Base-by-base conservation (phyloP, 2,888 invertebrate genomes). In the Trachelus troglodyta region DNA sequence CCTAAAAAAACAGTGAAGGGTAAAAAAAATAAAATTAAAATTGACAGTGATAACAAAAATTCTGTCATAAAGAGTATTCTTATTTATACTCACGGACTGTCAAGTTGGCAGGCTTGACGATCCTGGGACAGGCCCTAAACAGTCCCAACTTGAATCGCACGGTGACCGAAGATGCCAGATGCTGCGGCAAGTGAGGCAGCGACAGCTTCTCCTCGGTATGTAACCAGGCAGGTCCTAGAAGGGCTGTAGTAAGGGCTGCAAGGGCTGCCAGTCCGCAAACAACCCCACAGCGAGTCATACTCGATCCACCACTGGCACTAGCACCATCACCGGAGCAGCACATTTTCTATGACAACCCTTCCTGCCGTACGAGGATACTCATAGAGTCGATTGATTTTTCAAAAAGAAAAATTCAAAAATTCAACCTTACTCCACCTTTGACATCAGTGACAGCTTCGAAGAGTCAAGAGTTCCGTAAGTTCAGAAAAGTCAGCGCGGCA, bases 211-310 rank as follows among this genome's bases (percentile, higher is more conserved):
- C 91, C 79, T 91, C 91, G 71, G 91, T 91, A 80, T 90, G 90
- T 69, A 91, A 88, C 91, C 91, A 91, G 33, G 90, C 90, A 15
- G 91, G 91, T n/a, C 91, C 91, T 71, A 91, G 81, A 69, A 91
- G 86, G 1, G 91, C 91, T 15, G 90, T 89, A 77, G 89, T 86
- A 31, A 91, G 87, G 31, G 91, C 91, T 0, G 89, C 90, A 23
- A 91, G 86, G 1, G 91, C 91, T 33, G 91, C 91, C 79, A 91
- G 85, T 74, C 91, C 91, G 77, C 91, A 91, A 74, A 91, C 84
- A 69, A 91, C 86, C 73, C 91, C 91, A 79, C 91, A 91, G 79
- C 91, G 87, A 77, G 91, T 91, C 89, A 91, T 86, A 75, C 87
- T 87, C 74, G 89, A 85, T 68, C 91, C 91, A 78, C 89, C 89